Evolutionary conservation across 2,113 vertebrate genomes (phyloP).

Genomic region (Lichenostomus cassidix): DNA sequence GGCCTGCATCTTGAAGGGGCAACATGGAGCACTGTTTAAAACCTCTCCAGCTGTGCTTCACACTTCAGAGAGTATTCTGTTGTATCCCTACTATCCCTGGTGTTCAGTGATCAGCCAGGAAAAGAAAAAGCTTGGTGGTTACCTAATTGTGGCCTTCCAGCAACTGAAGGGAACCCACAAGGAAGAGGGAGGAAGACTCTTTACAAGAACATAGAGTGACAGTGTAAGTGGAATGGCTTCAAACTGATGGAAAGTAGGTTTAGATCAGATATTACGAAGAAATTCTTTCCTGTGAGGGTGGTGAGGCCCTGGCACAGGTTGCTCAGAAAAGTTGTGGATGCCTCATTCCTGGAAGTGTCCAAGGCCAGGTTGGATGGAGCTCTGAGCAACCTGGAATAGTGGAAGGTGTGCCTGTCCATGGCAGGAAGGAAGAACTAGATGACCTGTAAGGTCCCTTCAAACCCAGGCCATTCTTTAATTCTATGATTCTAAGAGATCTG

Average conservation of each 20-base stretch:
- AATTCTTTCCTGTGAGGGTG: not conserved
- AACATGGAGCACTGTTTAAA: not conserved
- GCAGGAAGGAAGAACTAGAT: not conserved
- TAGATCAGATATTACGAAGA: not conserved
- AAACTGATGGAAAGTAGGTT: not conserved
- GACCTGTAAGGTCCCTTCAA: not conserved
- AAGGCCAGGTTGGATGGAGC: fast-evolving
- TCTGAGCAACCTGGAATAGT: not conserved
- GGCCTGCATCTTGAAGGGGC: not conserved
- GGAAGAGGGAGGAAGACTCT: not conserved
- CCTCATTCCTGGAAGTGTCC: not conserved
- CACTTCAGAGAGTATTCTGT: not conserved
- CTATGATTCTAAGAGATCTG: not conserved
- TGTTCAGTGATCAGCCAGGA: not conserved
- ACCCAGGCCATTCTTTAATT: not conserved
- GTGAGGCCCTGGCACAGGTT: fast-evolving
- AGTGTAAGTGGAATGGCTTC: fast-evolving
- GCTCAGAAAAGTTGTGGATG: fast-evolving
- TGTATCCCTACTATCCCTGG: not conserved
- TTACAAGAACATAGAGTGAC: not conserved
- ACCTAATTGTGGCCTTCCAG: not conserved
- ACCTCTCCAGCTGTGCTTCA: not conserved
- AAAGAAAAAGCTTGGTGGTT: not conserved
- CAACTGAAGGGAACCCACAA: not conserved
- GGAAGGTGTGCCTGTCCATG: not conserved